Conservation (phyloP, 2,888 invertebrate species). For the Protodeltote pygarga region DNA sequence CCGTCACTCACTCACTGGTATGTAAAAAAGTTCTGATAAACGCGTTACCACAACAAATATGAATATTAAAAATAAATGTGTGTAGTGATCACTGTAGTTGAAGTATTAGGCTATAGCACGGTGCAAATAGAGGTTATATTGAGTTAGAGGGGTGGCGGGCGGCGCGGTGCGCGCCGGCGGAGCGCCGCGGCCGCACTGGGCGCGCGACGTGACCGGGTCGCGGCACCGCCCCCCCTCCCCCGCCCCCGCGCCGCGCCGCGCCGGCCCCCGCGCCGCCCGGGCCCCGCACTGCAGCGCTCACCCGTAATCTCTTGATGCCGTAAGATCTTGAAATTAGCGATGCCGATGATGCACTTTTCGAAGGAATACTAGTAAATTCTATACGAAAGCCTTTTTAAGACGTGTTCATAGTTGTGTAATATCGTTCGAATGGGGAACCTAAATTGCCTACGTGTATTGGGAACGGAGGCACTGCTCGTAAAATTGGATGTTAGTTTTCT, state of each 20-base stretch:
- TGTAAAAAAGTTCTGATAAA: constrained; percentile 24
- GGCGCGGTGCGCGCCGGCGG: constrained; percentile 81
- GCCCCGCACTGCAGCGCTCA: constrained; percentile 78
- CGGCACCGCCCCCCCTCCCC: constrained; percentile 48
- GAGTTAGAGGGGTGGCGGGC: constrained; percentile 40
- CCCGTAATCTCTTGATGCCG: constrained; percentile 79
- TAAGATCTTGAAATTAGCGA: constrained; percentile 80
- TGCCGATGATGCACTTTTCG: constrained; percentile 77
- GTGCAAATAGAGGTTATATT: constrained; percentile 50
- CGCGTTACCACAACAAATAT: constrained; percentile 40
- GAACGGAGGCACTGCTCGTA: constrained; percentile 6
- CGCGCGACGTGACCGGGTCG: constrained; percentile 78
- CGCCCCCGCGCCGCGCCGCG: constrained; percentile 37
- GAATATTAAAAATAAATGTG: constrained; percentile 50
- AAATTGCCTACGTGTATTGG: constrained; percentile 21
- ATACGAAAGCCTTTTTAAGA: constrained; percentile 42
- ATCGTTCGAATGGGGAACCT: constrained; percentile 6
- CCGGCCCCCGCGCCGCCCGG: constrained; percentile 47
- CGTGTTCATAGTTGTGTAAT: too few species aligned
- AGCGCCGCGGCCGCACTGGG: constrained; percentile 84
- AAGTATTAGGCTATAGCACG: constrained; percentile 38
- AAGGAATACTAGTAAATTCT: constrained; percentile 17
- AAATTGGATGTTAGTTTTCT: constrained; percentile 2
- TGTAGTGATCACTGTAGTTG: constrained; percentile 34
- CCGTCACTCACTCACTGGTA: constrained; percentile 53